phyloP scores from a whole-genome alignment of 2,113 vertebrate species.

The Gallinago jamesoni region DNA sequence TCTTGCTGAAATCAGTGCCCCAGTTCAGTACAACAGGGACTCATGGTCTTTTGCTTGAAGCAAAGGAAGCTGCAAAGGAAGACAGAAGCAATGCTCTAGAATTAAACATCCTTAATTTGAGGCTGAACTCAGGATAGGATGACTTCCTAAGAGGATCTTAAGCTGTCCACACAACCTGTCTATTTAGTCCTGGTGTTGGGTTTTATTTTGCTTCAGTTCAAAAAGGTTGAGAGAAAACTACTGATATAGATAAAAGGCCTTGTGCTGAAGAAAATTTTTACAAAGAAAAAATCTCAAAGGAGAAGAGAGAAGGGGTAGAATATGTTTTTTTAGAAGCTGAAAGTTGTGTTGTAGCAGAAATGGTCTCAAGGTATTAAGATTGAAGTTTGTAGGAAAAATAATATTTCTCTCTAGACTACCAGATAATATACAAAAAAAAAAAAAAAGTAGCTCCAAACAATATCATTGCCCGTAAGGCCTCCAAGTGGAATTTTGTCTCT shows the following conservation, averaged over 20 bases:
- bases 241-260: background rate
- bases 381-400: background rate
- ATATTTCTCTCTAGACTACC: background rate
- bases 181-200: background rate
- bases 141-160: background rate
- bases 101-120: background rate
- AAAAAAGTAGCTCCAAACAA: background rate
- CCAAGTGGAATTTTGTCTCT: background rate
- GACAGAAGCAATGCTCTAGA: background rate
- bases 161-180: background rate
- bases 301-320: background rate
- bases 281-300: background rate
- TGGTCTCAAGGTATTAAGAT: background rate
- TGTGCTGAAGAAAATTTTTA: background rate
- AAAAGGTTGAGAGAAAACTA: background rate
- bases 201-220: background rate
- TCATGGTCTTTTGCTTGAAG: background rate
- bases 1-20: background rate
- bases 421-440: background rate
- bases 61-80: background rate
- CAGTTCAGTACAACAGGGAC: background rate
- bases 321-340: background rate
- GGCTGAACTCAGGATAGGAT: background rate
- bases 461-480: background rate
- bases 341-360: background rate